Evolutionary conservation across 1,140 invertebrate genomes (phyloP), one percentile per base, ranked within the genome.

Genomic region (Solen grandis): DNA sequence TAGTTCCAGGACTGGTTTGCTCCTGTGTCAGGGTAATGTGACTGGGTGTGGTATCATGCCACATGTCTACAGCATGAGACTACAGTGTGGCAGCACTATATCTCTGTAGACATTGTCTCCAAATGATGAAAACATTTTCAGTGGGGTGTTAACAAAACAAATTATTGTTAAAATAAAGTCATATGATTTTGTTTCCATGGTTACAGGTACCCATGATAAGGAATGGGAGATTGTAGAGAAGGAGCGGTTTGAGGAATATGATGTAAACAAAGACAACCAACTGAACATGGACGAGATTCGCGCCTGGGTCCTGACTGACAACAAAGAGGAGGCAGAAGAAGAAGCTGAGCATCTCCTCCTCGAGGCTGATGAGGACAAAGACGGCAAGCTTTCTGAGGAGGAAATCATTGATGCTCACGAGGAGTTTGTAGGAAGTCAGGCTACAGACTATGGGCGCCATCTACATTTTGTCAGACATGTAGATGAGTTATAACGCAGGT

Each of bases 351-450:
- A 99, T 93, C 93, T 99, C 55, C 96, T 99, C 90, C 95, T 95
- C 0, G 93, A 95, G n/a, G 95, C 97, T 0, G 98, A 99, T 93
- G 95, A 95, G 82, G 95, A 99, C 92, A 95, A 96, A 87, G 97
- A 99, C 92, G 95, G 95, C 78, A 90, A 95, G 79, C 93, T 99
- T 14, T 95, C 95, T 0, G 96, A 96, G 90, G 93, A 96, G 8
- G 98, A 99, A 94, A 95, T 99, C 63, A 90, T 99, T 0, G 94
- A 95, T 22, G 96, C 98, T 90, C 96, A 99, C 90, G 96, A 98
- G 81, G 94, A 96, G 52, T 99, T 99, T 93, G 97, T 99, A 19
- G 97, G 98, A 19, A 98, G 97, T 90, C 97, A 99, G 93, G 97
- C 96, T 0, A 98, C 97, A n/a, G 97, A 98, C 90, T 99, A 97